Conservation (phyloP, 2,113 vertebrate species). For the Chinchilla lanigera region DNA sequence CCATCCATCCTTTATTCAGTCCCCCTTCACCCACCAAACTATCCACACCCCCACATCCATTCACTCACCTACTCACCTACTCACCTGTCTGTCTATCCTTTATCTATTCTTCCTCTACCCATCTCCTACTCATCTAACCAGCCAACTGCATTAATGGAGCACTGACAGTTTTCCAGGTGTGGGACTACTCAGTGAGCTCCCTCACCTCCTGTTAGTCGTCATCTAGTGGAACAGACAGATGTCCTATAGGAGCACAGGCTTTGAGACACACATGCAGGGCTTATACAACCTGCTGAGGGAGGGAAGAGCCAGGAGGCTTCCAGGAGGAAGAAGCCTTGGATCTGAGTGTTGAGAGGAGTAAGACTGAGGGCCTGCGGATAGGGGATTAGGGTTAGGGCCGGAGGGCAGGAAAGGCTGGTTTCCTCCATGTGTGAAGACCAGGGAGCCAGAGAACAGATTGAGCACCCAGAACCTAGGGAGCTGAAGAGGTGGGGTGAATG, state of each 20-base stretch:
- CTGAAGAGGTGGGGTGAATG: neutral
- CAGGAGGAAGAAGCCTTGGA: neutral
- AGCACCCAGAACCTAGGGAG: neutral
- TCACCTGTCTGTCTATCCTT: neutral
- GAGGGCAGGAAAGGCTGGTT: neutral
- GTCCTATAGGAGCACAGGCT: neutral
- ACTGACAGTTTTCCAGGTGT: neutral
- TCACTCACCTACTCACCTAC: neutral
- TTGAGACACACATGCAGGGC: too few relatives aligned
- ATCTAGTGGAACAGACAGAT: neutral
- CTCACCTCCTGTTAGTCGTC: too few relatives aligned
- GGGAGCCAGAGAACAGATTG: neutral
- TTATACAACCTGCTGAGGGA: rapidly evolving
- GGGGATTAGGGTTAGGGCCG: too few relatives aligned
- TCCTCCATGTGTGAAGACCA: neutral
- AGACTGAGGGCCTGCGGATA: neutral
- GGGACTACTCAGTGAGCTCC: neutral
- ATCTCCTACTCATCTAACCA: neutral
- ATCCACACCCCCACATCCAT: neutral
- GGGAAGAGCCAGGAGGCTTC: neutral
- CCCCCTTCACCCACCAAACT: neutral
- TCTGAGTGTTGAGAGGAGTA: neutral
- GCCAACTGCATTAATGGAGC: neutral
- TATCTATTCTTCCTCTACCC: neutral
- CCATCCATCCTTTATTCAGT: too few relatives aligned